phyloP scores from a whole-genome alignment of 2,888 invertebrate species.

The Microctonus aethiopoides region DNA sequence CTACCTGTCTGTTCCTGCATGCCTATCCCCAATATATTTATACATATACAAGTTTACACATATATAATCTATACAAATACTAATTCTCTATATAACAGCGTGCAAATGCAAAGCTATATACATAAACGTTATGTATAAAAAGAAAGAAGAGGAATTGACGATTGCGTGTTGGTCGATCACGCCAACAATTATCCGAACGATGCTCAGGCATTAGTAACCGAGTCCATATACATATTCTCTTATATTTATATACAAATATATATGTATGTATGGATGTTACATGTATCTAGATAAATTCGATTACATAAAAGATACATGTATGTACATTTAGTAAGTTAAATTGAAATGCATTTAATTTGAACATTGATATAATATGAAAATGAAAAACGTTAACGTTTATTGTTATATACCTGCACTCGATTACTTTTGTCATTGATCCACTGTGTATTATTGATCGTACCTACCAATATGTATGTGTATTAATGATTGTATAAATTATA shows the following conservation, averaged over 20 bases:
- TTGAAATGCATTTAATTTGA: too few relatives aligned
- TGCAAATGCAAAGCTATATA: background rate
- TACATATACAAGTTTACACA: too few relatives aligned
- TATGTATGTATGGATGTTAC: too few relatives aligned
- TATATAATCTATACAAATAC: background rate
- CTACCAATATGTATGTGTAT: background rate
- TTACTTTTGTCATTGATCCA: too few relatives aligned
- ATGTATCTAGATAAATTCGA: background rate
- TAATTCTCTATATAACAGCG: background rate
- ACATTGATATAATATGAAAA: too few relatives aligned
- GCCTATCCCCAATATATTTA: too few relatives aligned
- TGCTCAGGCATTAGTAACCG: constrained; percentile 27
- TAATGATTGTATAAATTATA: background rate
- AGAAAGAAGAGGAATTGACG: constrained; percentile 33
- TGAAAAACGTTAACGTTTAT: too few relatives aligned
- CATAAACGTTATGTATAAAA: constrained; percentile 9
- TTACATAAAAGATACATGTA: background rate
- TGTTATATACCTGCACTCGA: too few relatives aligned
- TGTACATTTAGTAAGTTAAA: background rate
- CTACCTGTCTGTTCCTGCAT: constrained; percentile 25
- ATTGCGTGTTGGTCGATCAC: constrained; percentile 49
- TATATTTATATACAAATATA: background rate
- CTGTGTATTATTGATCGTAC: too few relatives aligned
- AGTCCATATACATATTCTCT: background rate
- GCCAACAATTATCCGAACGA: constrained; percentile 33